Percentiles rank a stretch among this genome's conserved stretches.
These are phyloP conservation scores for Pampusana beccarii DNA, from an alignment of 2,113 vertebrate species.

Conservation along the genomic window DNA sequence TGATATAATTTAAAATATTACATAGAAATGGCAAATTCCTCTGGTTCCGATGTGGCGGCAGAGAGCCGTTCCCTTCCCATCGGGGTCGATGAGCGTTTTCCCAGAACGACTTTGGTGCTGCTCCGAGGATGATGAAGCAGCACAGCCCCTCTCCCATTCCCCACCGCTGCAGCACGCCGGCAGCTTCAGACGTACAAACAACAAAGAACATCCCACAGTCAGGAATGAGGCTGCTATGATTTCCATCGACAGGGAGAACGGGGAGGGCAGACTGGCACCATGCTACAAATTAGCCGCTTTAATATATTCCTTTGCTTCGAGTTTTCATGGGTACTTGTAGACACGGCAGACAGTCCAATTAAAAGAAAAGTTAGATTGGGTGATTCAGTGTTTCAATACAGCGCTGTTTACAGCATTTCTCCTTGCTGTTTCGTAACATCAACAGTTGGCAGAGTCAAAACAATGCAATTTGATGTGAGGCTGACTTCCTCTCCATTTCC, in stretches of 20 bases:
- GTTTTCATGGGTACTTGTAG: background rate
- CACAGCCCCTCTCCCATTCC: background rate
- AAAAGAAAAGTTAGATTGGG: background rate
- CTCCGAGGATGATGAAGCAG: background rate
- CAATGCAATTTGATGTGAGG: background rate
- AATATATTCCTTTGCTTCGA: background rate
- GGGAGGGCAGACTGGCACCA: background rate
- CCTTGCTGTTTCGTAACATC: slow-evolving; percentile 10
- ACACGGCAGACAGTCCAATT: slow-evolving; percentile 2
- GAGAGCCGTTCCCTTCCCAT: background rate
- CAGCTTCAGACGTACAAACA: background rate
- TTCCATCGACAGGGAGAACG: background rate
- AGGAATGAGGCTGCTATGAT: slow-evolving; percentile 11
- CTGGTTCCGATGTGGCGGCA: background rate
- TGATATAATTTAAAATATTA: background rate
- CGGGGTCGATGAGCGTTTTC: background rate
- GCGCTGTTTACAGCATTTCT: background rate
- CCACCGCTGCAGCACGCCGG: background rate
- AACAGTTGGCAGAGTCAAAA: background rate
- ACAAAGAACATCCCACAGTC: background rate
- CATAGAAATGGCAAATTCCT: background rate
- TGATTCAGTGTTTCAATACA: background rate
- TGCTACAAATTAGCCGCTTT: background rate
- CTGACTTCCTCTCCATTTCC: background rate
- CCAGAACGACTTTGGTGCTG: background rate